Conservation (phyloP, 2,797 vertebrate genomes). For the Peromyscus melanophrys region DNA sequence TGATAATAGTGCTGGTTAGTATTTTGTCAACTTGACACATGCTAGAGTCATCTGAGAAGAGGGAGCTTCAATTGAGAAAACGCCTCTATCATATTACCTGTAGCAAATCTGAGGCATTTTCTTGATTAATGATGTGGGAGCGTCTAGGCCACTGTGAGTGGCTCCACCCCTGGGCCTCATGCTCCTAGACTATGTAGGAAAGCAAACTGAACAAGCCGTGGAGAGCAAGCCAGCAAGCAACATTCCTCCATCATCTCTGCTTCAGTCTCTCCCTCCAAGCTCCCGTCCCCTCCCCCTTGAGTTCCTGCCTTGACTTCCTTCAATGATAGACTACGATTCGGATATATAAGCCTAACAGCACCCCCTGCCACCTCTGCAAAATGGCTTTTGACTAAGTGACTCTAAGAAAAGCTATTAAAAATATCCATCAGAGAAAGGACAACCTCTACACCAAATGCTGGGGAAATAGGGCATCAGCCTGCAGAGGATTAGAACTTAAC, state of each 20-base stretch:
- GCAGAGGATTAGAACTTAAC: not conserved
- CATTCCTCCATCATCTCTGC: too few relatives aligned
- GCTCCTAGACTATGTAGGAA: not conserved
- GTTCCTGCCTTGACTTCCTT: not conserved
- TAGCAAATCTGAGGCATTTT: not conserved
- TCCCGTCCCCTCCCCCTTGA: not conserved
- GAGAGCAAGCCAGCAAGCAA: not conserved
- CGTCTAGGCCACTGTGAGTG: not conserved
- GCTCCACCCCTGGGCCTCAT: not conserved
- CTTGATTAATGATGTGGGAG: not conserved
- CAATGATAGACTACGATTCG: not conserved
- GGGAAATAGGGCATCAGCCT: not conserved
- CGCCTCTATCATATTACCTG: not conserved
- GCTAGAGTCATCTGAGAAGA: not conserved
- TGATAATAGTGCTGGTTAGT: not conserved
- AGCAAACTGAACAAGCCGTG: not conserved
- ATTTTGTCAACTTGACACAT: not conserved
- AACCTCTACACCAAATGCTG: not conserved
- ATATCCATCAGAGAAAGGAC: not conserved
- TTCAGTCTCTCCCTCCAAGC: too few relatives aligned
- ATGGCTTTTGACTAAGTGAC: not conserved
- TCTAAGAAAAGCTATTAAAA: not conserved
- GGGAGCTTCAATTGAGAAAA: not conserved
- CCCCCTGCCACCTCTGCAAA: not conserved
- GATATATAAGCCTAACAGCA: not conserved